A percentile compares a stretch with the other conserved stretches of the same genome.
phyloP scores from a whole-genome alignment of 2,113 vertebrate species.

The Verasper variegatus region DNA sequence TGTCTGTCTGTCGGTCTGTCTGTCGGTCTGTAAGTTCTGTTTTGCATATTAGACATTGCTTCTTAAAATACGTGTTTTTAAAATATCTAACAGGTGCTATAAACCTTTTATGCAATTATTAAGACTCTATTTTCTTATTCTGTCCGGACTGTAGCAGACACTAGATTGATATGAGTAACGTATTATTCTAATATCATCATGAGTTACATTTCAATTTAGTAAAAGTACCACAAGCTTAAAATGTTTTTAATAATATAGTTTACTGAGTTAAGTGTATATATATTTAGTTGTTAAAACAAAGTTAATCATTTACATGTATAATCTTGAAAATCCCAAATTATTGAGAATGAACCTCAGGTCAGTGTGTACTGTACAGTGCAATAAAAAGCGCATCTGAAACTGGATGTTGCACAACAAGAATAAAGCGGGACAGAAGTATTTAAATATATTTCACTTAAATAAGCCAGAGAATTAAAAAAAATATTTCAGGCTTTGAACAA shows the following conservation, averaged over 20 bases:
- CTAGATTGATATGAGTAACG: slow-evolving; percentile 30
- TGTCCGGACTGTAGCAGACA: slow-evolving; percentile 36
- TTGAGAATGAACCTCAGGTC: slow-evolving; percentile 63
- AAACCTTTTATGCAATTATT: slow-evolving; percentile 71
- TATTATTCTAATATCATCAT: slow-evolving; percentile 52
- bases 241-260: slow-evolving; percentile 43
- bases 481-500: slow-evolving; percentile 3
- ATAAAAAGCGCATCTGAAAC: slow-evolving; percentile 51
- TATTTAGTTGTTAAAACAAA: slow-evolving; percentile 49
- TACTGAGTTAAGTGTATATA: slow-evolving; percentile 45
- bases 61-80: slow-evolving; percentile 41
- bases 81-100: slow-evolving; percentile 50
- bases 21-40: background rate
- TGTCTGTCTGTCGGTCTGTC: background rate
- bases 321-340: slow-evolving; percentile 48
- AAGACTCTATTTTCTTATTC: slow-evolving; percentile 66
- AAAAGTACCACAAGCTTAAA: slow-evolving; percentile 23
- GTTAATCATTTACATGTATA: slow-evolving; percentile 39
- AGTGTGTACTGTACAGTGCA: slow-evolving; percentile 55
- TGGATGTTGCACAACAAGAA: slow-evolving; percentile 17
- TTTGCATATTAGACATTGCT: slow-evolving; percentile 17
- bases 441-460: slow-evolving; percentile 20
- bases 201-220: slow-evolving; percentile 43
- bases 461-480: slow-evolving; percentile 19
- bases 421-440: slow-evolving; percentile 16